A percentile compares a stretch with the other conserved stretches of the same genome.
phyloP scores from a whole-genome alignment of 1,140 invertebrate genomes.

The Drosophila athabasca region DNA sequence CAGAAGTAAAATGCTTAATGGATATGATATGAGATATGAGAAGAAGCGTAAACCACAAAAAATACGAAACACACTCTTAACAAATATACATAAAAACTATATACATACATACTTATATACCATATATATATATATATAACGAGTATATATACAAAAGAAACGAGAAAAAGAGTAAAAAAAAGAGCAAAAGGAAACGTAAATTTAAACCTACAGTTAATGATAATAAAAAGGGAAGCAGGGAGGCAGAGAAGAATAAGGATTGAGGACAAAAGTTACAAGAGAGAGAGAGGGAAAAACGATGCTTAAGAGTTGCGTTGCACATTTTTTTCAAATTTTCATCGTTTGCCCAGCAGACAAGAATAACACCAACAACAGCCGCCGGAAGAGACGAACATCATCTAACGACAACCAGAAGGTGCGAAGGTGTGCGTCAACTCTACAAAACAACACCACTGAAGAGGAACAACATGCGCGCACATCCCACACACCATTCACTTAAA shows the following conservation, averaged over 20 bases:
- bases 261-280: too few relatives aligned
- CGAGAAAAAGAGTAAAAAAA: conserved; percentile 50
- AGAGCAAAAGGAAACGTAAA: conserved; percentile 73
- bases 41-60: conserved; percentile 54
- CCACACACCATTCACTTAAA: conserved; percentile 34
- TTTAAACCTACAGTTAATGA: conserved; percentile 71
- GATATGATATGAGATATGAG: conserved; percentile 41
- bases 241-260: conserved; percentile 39
- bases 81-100: conserved; percentile 64
- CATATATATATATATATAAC: too few relatives aligned
- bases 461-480: conserved; percentile 52
- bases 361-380: conserved; percentile 28
- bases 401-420: conserved; percentile 34
- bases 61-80: conserved; percentile 72
- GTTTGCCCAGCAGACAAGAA: conserved; percentile 79
- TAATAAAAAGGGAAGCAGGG: conserved; percentile 30
- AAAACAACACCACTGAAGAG: conserved; percentile 26
- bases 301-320: conserved; percentile 81
- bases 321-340: conserved; percentile 76
- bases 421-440: conserved; percentile 21
- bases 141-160: conserved; percentile 41
- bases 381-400: conserved; percentile 25
- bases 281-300: conserved; percentile 59
- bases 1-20: conserved; percentile 45
- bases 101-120: conserved; percentile 61